These are phyloP conservation scores for Scelioninae gen. 1 DNA, from an alignment of 2,888 invertebrate genomes.

Conservation along the genomic window DNA sequence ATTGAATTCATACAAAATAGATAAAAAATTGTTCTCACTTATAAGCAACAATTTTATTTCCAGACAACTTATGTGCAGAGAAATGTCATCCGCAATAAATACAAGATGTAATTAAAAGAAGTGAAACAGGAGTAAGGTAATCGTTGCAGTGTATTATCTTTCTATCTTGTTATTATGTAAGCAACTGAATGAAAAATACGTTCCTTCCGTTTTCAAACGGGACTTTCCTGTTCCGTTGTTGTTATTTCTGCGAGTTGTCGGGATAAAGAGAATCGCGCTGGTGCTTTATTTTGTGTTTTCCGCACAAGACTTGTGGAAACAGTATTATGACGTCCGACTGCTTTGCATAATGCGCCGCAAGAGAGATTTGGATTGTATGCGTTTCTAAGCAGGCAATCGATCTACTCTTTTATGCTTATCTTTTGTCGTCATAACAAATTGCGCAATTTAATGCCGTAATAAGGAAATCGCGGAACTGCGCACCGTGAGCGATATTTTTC, in stretches of 20 bases:
- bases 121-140: constrained; percentile 38
- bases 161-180: constrained; percentile 53
- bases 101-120: constrained; percentile 50
- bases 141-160: constrained; percentile 56
- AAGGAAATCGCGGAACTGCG: constrained; percentile 23
- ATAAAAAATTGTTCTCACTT: not conserved
- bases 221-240: constrained; percentile 59
- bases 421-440: constrained; percentile 61
- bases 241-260: constrained; percentile 52
- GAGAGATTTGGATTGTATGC: constrained; percentile 54
- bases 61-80: not conserved
- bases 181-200: constrained; percentile 64
- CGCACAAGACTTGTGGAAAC: constrained; percentile 63
- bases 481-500: constrained; percentile 17
- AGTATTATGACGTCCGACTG: constrained; percentile 67
- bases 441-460: constrained; percentile 44
- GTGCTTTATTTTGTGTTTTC: constrained; percentile 65
- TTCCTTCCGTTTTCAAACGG: constrained; percentile 62
- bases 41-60: not conserved
- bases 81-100: constrained; percentile 35
- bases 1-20: too few species aligned
- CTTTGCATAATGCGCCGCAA: constrained; percentile 67
- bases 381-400: constrained; percentile 64
- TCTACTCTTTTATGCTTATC: constrained; percentile 61
- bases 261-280: constrained; percentile 53